Conservation (phyloP, 2,888 invertebrate species). For the Mellilla xanthometata region DNA sequence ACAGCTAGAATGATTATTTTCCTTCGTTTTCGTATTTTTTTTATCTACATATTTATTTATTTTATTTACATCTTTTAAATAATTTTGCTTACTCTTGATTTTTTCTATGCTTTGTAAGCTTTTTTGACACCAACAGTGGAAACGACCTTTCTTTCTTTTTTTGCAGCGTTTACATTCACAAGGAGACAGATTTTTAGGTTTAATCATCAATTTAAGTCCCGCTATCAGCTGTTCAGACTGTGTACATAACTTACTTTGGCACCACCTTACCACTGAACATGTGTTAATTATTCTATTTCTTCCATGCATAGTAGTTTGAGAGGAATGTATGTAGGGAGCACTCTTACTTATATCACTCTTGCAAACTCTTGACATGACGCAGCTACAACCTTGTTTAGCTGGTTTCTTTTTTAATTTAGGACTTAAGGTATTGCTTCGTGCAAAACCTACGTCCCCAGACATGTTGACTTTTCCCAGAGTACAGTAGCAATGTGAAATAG, state of each 20-base stretch:
- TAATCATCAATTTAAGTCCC: background rate
- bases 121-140: background rate
- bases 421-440: too few relatives aligned
- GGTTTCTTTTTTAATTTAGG: too few relatives aligned
- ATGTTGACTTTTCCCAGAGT: too few relatives aligned
- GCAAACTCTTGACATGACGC: background rate
- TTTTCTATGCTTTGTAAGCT: too few relatives aligned
- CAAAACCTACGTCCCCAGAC: too few relatives aligned
- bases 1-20: too few relatives aligned
- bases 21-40: background rate
- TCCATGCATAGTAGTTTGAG: background rate
- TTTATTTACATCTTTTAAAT: too few relatives aligned
- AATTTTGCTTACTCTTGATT: too few relatives aligned
- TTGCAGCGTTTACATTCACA: slow-evolving; percentile 17
- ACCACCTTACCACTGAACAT: slow-evolving; percentile 1
- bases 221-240: slow-evolving; percentile 1
- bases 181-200: slow-evolving; percentile 2
- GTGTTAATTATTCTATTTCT: background rate
- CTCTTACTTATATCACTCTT: background rate
- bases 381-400: too few relatives aligned
- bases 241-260: background rate
- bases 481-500: too few relatives aligned
- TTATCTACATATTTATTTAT: background rate
- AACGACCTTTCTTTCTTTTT: background rate
- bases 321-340: too few relatives aligned